Percentiles rank a stretch among this genome's conserved stretches.
Conservation (phyloP, 2,888 invertebrate genomes). For the Lomographa bimaculata region DNA sequence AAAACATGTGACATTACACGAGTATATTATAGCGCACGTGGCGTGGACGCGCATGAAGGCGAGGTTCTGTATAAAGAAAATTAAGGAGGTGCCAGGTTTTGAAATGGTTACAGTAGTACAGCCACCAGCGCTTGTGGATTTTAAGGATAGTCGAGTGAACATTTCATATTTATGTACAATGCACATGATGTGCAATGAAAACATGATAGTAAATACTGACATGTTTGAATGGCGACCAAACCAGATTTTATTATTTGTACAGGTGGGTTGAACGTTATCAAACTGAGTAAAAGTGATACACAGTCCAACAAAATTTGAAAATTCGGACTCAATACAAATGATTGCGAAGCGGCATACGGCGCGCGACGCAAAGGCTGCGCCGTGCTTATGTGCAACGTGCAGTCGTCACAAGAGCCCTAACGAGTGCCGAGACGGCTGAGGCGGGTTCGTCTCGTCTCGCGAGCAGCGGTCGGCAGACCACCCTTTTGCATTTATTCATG, state of each 20-base stretch:
- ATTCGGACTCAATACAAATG: not conserved
- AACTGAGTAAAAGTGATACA: too few species aligned
- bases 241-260: too few species aligned
- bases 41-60: conserved; percentile 21
- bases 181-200: too few species aligned
- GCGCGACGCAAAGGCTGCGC: conserved; percentile 16
- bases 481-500: conserved; percentile 84
- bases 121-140: not conserved
- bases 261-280: too few species aligned
- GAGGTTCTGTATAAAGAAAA: conserved; percentile 37
- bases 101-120: conserved; percentile 25
- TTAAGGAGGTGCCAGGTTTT: conserved; percentile 38
- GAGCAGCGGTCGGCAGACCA: conserved; percentile 60
- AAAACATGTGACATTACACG: conserved; percentile 16
- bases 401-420: conserved; percentile 73
- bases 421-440: conserved; percentile 52
- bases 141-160: too few species aligned
- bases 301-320: not conserved
- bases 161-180: too few species aligned
- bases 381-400: conserved; percentile 32
- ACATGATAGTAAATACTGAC: too few species aligned
- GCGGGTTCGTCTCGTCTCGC: conserved; percentile 51
- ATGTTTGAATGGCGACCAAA: too few species aligned
- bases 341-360: not conserved
- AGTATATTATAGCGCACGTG: conserved; percentile 22